Evolutionary conservation across 1,140 invertebrate species (phyloP).

Genomic region (Tribolium castaneum): DNA sequence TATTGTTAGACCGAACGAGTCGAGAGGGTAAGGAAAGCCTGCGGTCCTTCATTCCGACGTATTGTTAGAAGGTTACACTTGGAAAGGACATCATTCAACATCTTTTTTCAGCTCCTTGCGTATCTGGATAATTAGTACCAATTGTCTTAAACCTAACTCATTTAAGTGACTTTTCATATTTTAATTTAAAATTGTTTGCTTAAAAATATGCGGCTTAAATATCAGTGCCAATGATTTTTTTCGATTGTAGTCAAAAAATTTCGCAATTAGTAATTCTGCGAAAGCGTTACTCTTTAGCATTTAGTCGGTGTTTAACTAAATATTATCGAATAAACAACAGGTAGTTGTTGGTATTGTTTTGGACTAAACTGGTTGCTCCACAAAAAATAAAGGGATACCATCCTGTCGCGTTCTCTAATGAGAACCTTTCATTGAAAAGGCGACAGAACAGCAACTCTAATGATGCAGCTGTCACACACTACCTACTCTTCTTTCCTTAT

Average conservation of each 20-base stretch:
- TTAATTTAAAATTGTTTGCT: no score
- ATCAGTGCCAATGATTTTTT: no score
- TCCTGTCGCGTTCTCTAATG: slow-evolving; percentile 35
- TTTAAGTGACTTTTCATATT: no score
- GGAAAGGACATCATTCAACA: slow-evolving; percentile 5
- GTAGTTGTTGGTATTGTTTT: background rate
- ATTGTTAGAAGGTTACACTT: slow-evolving; percentile 3
- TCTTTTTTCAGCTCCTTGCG: background rate
- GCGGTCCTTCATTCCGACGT: background rate
- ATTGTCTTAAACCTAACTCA: no score
- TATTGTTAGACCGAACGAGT: slow-evolving; percentile 39
- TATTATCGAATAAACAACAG: background rate
- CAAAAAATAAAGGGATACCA: slow-evolving; percentile 32
- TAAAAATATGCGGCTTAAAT: no score
- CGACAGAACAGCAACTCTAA: slow-evolving; percentile 34
- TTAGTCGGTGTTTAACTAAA: background rate
- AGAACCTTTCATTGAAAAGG: slow-evolving; percentile 38
- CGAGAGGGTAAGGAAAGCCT: slow-evolving; percentile 38
- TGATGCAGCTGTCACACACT: slow-evolving; percentile 34
- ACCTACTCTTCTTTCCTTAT: slow-evolving; percentile 38
- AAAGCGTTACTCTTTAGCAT: no score
- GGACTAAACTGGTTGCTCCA: background rate
- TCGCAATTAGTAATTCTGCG: no score
- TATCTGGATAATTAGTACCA: no score
- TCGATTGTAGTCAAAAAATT: no score